Conservation (phyloP, 2,113 vertebrate genomes). For the Leiothrix lutea region DNA sequence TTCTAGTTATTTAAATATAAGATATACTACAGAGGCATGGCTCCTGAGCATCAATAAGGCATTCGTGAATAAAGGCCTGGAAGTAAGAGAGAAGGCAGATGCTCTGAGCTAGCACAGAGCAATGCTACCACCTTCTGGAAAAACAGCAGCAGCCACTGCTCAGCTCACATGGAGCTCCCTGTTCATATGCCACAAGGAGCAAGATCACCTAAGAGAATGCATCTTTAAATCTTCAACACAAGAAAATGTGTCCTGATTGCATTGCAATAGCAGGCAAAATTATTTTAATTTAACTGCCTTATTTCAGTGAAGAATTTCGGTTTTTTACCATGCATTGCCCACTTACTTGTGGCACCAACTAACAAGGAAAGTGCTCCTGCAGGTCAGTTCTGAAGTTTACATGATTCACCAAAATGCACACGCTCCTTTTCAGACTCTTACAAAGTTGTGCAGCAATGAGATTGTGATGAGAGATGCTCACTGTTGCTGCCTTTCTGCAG, state of each 20-base stretch:
- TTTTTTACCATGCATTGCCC: background rate
- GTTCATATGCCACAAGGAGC: rapidly evolving
- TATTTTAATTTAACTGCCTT: background rate
- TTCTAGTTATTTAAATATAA: background rate
- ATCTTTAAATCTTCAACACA: rapidly evolving
- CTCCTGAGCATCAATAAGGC: background rate
- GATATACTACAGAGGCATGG: background rate
- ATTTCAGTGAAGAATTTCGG: background rate
- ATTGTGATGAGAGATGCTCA: background rate
- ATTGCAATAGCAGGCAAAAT: background rate
- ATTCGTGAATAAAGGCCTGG: background rate
- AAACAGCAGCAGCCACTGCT: background rate
- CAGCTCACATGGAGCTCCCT: rapidly evolving
- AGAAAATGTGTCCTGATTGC: rapidly evolving
- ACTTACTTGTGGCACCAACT: background rate
- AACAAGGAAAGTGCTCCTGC: background rate
- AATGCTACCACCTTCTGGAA: slow-evolving; percentile 76
- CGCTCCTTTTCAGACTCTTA: rapidly evolving
- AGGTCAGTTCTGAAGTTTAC: background rate
- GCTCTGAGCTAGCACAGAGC: slow-evolving; percentile 38
- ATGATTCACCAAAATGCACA: rapidly evolving
- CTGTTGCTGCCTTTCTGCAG: background rate
- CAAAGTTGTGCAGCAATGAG: rapidly evolving
- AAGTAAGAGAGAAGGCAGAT: background rate
- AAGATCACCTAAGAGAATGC: rapidly evolving